Evolutionary conservation across 2,113 vertebrate species (phyloP), one percentile per base, ranked within the genome.

Genomic region (Mugil cephalus): DNA sequence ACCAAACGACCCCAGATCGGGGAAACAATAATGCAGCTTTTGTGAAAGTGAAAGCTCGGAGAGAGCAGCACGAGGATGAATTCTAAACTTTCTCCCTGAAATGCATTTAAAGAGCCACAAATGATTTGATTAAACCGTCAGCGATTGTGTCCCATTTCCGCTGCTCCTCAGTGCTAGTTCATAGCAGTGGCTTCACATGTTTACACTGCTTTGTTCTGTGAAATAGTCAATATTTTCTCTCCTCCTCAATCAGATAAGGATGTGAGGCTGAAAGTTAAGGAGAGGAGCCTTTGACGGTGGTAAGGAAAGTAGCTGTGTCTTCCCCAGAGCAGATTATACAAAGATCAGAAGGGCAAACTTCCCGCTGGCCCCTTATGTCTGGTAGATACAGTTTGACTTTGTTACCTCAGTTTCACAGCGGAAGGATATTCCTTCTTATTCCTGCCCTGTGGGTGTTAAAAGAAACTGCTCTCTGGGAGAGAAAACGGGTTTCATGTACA

Each of bases 361-460:
- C 79, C 82, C 58, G 67, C 86, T 91, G 89, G 79, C 88, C 83
- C 76, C 87, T 80, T 77, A 45, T 74, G 85, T 87, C 82, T 86
- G 74, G 9, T 74, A 61, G 80, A 88, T 84, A 85, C 87, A 84
- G 70, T 88, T 84, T 82, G 80, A 89, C 82, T 88, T 79, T 77
- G 88, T 89, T 87, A 80, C 84, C 79, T 47, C 73, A 51, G 76
- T 58, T 68, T 82, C 76, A 68, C 80, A 78, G 68, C 75, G n/a
- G 79, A 81, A 71, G 15, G 64, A 84, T 74, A 80, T 64, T 61
- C 68, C 61, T 81, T 67, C 69, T 80, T 39, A 36, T 85, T 78
- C 24, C 54, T 69, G 66, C 74, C 69, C 73, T 15, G 51, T 58
- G 74, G 77, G 64, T 59, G 67, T 80, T 69, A 56, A 63, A 71